Conservation (phyloP, 2,888 invertebrate genomes). For the Boloria euphrosyne region DNA sequence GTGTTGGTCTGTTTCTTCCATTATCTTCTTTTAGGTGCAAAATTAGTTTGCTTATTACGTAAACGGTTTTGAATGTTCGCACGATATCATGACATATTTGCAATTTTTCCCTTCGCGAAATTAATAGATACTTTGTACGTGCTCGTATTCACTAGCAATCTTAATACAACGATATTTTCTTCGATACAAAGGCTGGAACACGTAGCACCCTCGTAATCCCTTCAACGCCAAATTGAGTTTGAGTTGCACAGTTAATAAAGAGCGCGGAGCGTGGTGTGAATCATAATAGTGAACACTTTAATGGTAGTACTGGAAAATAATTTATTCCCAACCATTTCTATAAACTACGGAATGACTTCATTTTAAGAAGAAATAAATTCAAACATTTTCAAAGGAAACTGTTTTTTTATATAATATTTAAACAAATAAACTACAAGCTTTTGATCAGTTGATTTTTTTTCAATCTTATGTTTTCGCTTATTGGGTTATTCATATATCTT, state of each 20-base stretch:
- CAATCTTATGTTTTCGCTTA: too few species aligned
- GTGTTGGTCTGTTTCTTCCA: too few species aligned
- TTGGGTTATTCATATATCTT: too few species aligned
- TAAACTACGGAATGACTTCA: conserved; percentile 3
- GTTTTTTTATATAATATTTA: too few species aligned
- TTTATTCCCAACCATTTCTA: conserved; percentile 8
- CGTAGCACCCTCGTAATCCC: conserved; percentile 49
- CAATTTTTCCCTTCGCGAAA: conserved; percentile 16
- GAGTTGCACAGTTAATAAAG: conserved; percentile 54
- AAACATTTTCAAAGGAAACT: too few species aligned
- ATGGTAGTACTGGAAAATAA: conserved; percentile 8
- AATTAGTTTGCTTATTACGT: too few species aligned
- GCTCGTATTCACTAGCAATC: conserved; percentile 22
- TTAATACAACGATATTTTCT: conserved; percentile 33
- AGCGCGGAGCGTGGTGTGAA: conserved; percentile 46
- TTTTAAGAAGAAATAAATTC: background rate
- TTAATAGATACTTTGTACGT: conserved; percentile 29
- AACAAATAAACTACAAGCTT: too few species aligned
- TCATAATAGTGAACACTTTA: conserved; percentile 35
- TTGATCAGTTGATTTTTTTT: too few species aligned
- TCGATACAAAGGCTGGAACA: conserved; percentile 45
- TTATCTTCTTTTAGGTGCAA: too few species aligned
- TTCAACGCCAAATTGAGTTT: conserved; percentile 51
- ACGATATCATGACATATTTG: conserved; percentile 9
- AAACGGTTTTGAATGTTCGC: background rate